These are phyloP conservation scores for Mobula birostris DNA, from an alignment of 2,113 vertebrate species.

Conservation along the genomic window DNA sequence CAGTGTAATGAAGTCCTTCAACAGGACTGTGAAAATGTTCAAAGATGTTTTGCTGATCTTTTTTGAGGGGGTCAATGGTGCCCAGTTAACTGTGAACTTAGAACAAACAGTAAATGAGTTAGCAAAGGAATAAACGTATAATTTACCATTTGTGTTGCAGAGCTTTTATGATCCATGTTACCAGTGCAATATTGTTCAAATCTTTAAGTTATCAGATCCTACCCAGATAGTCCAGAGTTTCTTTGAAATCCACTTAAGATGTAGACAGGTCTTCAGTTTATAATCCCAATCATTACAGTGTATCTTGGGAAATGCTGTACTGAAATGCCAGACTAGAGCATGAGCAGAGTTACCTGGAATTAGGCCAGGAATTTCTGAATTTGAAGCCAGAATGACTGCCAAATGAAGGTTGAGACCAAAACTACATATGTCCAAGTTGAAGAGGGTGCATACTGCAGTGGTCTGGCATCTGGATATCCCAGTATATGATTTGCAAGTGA, in stretches of 20 bases:
- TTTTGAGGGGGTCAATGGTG: too few species aligned
- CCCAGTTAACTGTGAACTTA: too few species aligned
- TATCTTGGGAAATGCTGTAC: too few species aligned
- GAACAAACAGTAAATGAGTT: too few species aligned
- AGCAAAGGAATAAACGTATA: too few species aligned
- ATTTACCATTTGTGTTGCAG: too few species aligned
- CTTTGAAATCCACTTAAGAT: background rate
- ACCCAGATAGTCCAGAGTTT: background rate
- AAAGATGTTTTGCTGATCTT: too few species aligned
- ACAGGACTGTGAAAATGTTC: background rate
- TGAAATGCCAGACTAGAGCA: background rate
- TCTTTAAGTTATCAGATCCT: background rate
- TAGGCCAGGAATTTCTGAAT: background rate
- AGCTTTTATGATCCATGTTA: too few species aligned
- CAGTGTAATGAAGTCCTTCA: background rate
- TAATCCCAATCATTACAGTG: background rate
- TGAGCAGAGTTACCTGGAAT: background rate
- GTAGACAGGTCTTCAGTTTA: background rate
- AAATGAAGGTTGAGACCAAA: background rate
- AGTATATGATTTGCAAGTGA: too few species aligned
- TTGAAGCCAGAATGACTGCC: background rate
- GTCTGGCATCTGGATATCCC: too few species aligned
- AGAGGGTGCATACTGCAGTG: too few species aligned
- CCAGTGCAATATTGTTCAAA: too few species aligned
- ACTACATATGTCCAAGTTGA: background rate